Evolutionary conservation across 2,113 vertebrate species (phyloP), one percentile per base, ranked within the genome.

Genomic region (Platichthys flesus): DNA sequence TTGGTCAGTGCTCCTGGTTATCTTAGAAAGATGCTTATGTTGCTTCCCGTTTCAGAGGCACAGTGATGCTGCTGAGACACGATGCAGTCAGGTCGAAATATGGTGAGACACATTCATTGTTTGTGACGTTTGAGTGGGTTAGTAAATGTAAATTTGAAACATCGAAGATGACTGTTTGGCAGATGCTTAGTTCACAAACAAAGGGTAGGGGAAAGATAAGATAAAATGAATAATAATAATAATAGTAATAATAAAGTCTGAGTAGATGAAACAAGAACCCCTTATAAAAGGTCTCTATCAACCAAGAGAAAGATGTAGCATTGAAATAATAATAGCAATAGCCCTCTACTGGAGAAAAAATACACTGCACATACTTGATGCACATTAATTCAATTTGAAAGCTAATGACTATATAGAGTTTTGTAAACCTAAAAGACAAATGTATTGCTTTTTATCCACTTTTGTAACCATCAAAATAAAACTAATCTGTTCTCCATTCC

Each of bases 81-180:
- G 97, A 99, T 80, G 97, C 98, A 91, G 98, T 99, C 88, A 94
- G 97, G 56, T 93, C 93, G 59, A 99, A 99, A 94, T 98, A 99
- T 0, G 98, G 97, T 99, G 92, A 93, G 93, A 47, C 60, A n/a
- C 9, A 5, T 54, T 16, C 20, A 10, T 55, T 57, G 7, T 57
- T 75, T 68, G 60, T 60, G 13, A 59, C 9, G 18, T 61, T 69
- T 57, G 5, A 62, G 40, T 67, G 57, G 66, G 52, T 52, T 58
- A 5, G 81, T 31, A 61, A 23, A 72, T 37, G 23, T n/a, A 55
- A 9, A 58, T 62, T 3, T 84, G 18, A 16, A 20, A 51, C 14
- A 14, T 64, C 5, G 9, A n/a, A 47, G 18, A 51, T 0, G 49
- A 51, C 15, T 58, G 13, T 62, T 69, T 65, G 64, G 6, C 12